Conservation (phyloP, 2,113 vertebrate genomes). For the Odobenus rosmarus region DNA sequence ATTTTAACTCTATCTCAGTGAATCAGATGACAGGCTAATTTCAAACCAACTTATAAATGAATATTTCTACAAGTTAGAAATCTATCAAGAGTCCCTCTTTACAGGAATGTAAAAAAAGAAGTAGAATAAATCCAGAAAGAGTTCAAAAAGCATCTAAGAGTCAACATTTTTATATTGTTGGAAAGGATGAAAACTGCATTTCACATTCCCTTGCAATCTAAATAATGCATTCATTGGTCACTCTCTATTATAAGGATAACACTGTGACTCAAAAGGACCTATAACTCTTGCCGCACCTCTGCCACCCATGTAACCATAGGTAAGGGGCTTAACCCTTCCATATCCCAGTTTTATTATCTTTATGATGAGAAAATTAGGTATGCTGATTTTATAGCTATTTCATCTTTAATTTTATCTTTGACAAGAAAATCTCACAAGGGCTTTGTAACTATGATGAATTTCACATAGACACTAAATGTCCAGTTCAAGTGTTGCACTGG, state of each 20-base stretch:
- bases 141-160: neutral
- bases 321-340: neutral
- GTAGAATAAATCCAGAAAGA: neutral
- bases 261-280: neutral
- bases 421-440: neutral
- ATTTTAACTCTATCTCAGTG: slow-evolving; percentile 70
- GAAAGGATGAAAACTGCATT: neutral
- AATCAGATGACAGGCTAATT: slow-evolving; percentile 66
- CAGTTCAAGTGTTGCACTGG: neutral
- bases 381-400: neutral
- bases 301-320: neutral
- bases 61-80: slow-evolving; percentile 73
- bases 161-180: neutral
- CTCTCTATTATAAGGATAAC: neutral
- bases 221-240: neutral
- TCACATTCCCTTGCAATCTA: neutral
- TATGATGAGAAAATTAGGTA: neutral
- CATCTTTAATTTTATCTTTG: neutral
- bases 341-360: neutral
- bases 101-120: neutral
- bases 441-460: neutral
- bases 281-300: neutral
- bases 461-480: neutral
- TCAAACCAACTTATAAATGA: neutral
- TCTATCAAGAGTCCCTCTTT: slow-evolving; percentile 68